Evolutionary conservation across 2,797 vertebrate species (phyloP), one percentile per base, ranked within the genome.

Genomic region (Rhadinocentrus ornatus): DNA sequence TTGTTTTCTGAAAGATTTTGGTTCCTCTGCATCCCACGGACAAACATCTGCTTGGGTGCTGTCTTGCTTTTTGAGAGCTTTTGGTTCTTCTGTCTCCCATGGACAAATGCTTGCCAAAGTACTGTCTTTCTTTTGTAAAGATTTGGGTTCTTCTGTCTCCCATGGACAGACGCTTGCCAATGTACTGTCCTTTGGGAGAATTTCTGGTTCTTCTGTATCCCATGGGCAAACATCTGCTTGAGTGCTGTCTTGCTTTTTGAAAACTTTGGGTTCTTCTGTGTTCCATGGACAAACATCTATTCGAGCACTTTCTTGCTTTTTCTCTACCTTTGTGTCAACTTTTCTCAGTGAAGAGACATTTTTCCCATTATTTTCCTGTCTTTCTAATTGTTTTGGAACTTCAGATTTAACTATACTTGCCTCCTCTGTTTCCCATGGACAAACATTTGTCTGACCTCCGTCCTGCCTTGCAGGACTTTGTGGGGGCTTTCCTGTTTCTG

Each of bases 341-440:
- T 12, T 52, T 12, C 13, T 11, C n/a, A 5, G 22, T 52, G 20
- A 10, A 24, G 48, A 52, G 4, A 52, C 11, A 50, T 61, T 48
- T 48, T 48, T 20, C 20, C 20, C 46, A 22, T n/a, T 10, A 48
- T n/a, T 71, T 39, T 12, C n/a, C 55, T 9, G 66, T 0, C 5
- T 87, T 55, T 35, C 66, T 10, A 24, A 0, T 1, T 2, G 58
- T 24, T 69, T 52, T 22, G 57, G 57, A 54, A 32, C 29, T 65
- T 78, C 72, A 13, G 29, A 39, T 67, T 72, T 77, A 13, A 71
- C 66, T 7, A 12, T 15, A 12, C 1, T 44, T 54, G 63, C 12
- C 20, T 62, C 77, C 5, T 72, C 73, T 50, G 72, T 64, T n/a
- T 91, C 88, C 86, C 84, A 85, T 22, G 88, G 85, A 78, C 27